phyloP scores from a whole-genome alignment of 2,113 vertebrate species.

The Crotalus horridus region DNA sequence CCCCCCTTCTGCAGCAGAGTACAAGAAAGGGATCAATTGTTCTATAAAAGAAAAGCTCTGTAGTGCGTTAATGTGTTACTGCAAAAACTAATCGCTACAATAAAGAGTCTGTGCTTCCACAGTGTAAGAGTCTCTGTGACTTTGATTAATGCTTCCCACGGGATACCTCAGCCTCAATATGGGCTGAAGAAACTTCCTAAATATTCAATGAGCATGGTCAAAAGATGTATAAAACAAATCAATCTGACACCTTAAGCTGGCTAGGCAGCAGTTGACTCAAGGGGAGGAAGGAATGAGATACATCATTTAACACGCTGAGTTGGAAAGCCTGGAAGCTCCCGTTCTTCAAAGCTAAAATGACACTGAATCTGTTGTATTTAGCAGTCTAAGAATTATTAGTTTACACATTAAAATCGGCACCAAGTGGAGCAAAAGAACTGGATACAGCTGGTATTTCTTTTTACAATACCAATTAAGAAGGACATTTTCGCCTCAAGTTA shows the following conservation, averaged over 20 bases:
- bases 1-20: constrained; percentile 63
- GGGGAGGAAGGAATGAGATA: constrained; percentile 82
- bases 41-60: constrained; percentile 78
- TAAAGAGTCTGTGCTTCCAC: constrained; percentile 82
- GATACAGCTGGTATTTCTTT: constrained; percentile 45
- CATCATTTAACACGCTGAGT: constrained; percentile 88
- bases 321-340: constrained; percentile 87
- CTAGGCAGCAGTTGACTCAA: constrained; percentile 87
- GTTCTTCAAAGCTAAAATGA: constrained; percentile 77
- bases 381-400: constrained; percentile 75
- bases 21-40: constrained; percentile 79
- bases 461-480: constrained; percentile 41
- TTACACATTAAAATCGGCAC: constrained; percentile 70
- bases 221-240: constrained; percentile 91
- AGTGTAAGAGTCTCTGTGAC: constrained; percentile 76
- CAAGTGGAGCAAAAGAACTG: constrained; percentile 59
- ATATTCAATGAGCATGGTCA: constrained; percentile 89
- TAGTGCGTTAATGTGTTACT: constrained; percentile 82
- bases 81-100: constrained; percentile 84
- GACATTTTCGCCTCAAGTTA: constrained; percentile 43
- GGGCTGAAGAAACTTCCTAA: constrained; percentile 86
- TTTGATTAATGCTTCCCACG: constrained; percentile 86
- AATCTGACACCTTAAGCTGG: constrained; percentile 94
- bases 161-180: constrained; percentile 84
- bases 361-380: constrained; percentile 74